These are phyloP conservation scores for Hyles lineata DNA, from an alignment of 2,888 invertebrate species.

Conservation along the genomic window DNA sequence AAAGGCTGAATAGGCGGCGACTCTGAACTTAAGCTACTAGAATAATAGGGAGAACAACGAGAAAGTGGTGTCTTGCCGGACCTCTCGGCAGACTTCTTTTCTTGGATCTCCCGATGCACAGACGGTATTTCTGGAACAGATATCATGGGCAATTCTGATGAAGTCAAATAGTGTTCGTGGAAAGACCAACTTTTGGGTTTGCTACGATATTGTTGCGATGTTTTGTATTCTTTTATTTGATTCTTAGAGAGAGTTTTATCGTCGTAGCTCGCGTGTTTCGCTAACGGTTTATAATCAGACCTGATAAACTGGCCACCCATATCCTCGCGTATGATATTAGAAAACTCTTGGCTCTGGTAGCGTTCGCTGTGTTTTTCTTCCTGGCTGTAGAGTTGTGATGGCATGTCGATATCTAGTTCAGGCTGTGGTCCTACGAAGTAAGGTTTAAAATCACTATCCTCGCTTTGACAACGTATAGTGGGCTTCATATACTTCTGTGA, in stretches of 20 bases:
- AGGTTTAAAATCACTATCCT: slow-evolving; percentile 81
- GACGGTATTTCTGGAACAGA: slow-evolving; percentile 83
- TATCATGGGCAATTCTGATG: slow-evolving; percentile 82
- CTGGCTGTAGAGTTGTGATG: slow-evolving; percentile 84
- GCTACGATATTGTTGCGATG: slow-evolving; percentile 82
- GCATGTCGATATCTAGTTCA: slow-evolving; percentile 84
- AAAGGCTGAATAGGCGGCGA: slow-evolving; percentile 88
- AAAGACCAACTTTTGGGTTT: slow-evolving; percentile 87
- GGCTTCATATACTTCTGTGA: slow-evolving; percentile 77
- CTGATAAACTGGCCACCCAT: slow-evolving; percentile 71
- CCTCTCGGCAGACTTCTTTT: slow-evolving; percentile 70
- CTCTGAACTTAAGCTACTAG: slow-evolving; percentile 90
- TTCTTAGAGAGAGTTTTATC: slow-evolving; percentile 87
- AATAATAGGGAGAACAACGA: slow-evolving; percentile 90
- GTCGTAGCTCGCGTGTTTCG: slow-evolving; percentile 87
- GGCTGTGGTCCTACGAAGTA: slow-evolving; percentile 77
- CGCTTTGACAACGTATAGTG: slow-evolving; percentile 85
- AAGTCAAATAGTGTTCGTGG: slow-evolving; percentile 86
- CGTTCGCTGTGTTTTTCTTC: slow-evolving; percentile 87
- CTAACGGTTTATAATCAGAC: slow-evolving; percentile 84
- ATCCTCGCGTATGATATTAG: slow-evolving; percentile 77
- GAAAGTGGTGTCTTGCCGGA: slow-evolving; percentile 85
- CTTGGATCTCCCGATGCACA: slow-evolving; percentile 77
- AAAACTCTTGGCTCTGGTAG: slow-evolving; percentile 87
- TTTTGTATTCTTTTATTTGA: slow-evolving; percentile 87